Evolutionary conservation across 2,888 invertebrate species (phyloP).

Genomic region (Rotaria socialis): DNA sequence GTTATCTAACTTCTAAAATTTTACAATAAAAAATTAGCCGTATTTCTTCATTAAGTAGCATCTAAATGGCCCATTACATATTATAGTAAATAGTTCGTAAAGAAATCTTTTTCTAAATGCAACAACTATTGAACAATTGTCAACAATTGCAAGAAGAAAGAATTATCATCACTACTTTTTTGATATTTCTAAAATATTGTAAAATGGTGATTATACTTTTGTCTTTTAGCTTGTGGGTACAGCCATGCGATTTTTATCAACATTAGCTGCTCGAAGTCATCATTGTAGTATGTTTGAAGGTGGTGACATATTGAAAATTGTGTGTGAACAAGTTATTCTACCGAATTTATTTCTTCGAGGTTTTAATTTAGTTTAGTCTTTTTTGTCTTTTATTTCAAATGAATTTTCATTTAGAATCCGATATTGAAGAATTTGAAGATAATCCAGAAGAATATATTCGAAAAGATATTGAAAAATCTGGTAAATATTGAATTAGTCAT

Average conservation of each 20-base stretch:
- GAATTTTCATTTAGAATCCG: slow-evolving; percentile 62
- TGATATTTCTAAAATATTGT: too few species aligned
- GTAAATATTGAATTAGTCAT: neutral
- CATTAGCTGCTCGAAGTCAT: slow-evolving; percentile 82
- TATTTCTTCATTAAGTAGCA: too few species aligned
- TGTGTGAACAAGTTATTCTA: slow-evolving; percentile 93
- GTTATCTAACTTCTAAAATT: too few species aligned
- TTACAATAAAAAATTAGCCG: too few species aligned
- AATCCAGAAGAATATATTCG: slow-evolving; percentile 95
- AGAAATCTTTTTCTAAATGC: too few species aligned
- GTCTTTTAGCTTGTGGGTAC: slow-evolving; percentile 86
- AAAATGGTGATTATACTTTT: too few species aligned
- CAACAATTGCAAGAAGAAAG: too few species aligned
- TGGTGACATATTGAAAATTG: slow-evolving; percentile 76
- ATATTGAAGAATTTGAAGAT: slow-evolving; percentile 93
- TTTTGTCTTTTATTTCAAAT: neutral
- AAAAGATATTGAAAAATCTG: slow-evolving; percentile 93
- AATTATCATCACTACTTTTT: too few species aligned
- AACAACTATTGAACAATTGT: too few species aligned
- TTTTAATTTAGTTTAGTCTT: neutral
- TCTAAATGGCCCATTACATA: too few species aligned
- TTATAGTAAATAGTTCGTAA: too few species aligned
- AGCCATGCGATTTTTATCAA: slow-evolving; percentile 86
- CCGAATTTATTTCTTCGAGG: slow-evolving; percentile 90
- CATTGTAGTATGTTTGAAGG: slow-evolving; percentile 84